Evolutionary conservation across 2,888 invertebrate genomes (phyloP).

Genomic region (Margaritifera margaritifera): DNA sequence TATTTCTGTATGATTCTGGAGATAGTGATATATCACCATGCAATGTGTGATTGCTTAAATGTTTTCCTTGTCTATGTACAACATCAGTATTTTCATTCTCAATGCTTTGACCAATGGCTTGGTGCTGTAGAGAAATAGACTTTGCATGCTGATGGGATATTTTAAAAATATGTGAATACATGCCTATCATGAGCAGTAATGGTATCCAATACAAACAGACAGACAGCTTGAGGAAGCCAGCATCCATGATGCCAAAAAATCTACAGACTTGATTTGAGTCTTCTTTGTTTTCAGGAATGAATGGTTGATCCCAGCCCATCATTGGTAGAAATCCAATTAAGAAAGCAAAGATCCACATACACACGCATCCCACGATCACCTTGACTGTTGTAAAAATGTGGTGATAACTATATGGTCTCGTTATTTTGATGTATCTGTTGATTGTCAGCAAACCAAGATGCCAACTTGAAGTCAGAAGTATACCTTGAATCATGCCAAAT

Average conservation of each 20-base stretch:
- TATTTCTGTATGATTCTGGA: background rate
- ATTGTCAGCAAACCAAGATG: slow-evolving; percentile 42
- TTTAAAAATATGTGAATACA: slow-evolving; percentile 43
- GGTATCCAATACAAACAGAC: slow-evolving; percentile 42
- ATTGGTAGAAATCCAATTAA: slow-evolving; percentile 43
- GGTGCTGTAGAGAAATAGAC: slow-evolving; percentile 35
- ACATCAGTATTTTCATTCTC: too few relatives aligned
- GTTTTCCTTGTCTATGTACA: background rate
- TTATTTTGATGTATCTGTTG: slow-evolving; percentile 49
- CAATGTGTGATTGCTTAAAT: background rate
- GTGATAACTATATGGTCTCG: slow-evolving; percentile 36
- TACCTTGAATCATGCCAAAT: slow-evolving; percentile 38
- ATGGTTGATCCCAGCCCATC: slow-evolving; percentile 41
- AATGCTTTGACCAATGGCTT: background rate
- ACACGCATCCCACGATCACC: slow-evolving; percentile 24
- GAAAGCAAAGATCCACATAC: slow-evolving; percentile 38
- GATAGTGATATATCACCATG: too few relatives aligned
- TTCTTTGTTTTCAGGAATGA: slow-evolving; percentile 14
- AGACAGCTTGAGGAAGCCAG: slow-evolving; percentile 31
- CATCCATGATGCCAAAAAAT: slow-evolving; percentile 40
- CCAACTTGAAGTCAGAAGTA: slow-evolving; percentile 40
- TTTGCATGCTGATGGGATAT: slow-evolving; percentile 39
- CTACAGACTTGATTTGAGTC: slow-evolving; percentile 30
- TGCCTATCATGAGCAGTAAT: slow-evolving; percentile 34
- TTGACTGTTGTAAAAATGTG: slow-evolving; percentile 34